Evolutionary conservation across 2,797 vertebrate species (phyloP).

Genomic region (Pangasius mekongensis): DNA sequence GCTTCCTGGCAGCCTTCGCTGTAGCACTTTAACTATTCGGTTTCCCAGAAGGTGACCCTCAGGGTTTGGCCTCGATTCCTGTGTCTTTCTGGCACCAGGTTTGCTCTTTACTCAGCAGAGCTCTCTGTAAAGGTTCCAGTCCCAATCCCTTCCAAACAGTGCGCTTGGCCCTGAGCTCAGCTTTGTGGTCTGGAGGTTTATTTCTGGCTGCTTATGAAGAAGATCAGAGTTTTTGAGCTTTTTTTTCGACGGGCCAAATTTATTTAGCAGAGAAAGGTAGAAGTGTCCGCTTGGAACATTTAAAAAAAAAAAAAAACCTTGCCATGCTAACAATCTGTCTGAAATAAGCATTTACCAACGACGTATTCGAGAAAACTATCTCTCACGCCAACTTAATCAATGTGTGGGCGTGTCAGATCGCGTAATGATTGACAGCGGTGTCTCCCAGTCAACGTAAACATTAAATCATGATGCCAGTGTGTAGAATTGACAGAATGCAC

Average conservation of each 20-base stretch:
- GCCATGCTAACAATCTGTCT: background rate
- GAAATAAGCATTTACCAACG: background rate
- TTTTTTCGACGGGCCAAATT: background rate
- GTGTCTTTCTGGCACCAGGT: background rate
- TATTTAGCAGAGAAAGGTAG: background rate
- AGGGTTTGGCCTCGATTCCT: background rate
- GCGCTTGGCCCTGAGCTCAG: background rate
- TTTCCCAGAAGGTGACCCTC: constrained; percentile 8
- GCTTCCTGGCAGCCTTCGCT: background rate
- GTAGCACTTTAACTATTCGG: background rate
- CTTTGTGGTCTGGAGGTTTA: background rate
- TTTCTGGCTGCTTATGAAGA: background rate
- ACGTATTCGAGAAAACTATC: background rate
- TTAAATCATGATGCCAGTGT: too few relatives aligned
- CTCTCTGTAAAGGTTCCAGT: background rate
- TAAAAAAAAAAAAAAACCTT: background rate
- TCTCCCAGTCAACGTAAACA: too few relatives aligned
- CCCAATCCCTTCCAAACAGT: background rate
- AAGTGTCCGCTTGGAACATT: background rate
- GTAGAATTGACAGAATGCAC: background rate
- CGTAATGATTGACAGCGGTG: background rate
- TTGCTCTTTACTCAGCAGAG: background rate
- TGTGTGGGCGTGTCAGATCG: background rate
- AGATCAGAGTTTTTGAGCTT: too few relatives aligned
- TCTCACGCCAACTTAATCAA: background rate